Evolutionary conservation across 2,113 vertebrate species (phyloP).

Genomic region (Nesoenas mayeri): DNA sequence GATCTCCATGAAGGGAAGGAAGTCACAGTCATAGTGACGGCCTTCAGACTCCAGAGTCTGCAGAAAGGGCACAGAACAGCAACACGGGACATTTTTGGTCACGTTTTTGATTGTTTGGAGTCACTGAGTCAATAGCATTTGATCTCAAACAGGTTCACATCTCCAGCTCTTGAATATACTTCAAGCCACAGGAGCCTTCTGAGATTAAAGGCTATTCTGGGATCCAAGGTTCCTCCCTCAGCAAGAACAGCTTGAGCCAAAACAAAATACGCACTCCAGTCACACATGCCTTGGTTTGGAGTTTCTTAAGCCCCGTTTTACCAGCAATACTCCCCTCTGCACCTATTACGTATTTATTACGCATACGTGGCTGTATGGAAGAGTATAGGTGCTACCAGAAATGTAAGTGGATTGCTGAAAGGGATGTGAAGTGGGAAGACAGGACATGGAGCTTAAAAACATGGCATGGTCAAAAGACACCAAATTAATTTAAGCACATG

Average conservation of each 20-base stretch:
- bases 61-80: background rate
- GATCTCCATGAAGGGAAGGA: constrained; percentile 94
- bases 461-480: background rate
- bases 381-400: background rate
- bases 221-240: background rate
- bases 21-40: constrained; percentile 91
- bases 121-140: background rate
- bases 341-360: too few relatives aligned
- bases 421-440: background rate
- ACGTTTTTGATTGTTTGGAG: background rate
- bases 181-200: background rate
- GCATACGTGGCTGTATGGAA: background rate
- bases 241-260: background rate
- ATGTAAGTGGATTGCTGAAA: background rate
- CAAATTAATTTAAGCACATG: background rate
- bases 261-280: background rate
- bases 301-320: background rate
- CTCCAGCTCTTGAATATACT: background rate
- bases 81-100: fast-evolving
- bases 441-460: background rate
- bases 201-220: background rate
- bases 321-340: background rate
- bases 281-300: background rate
- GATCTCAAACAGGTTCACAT: background rate
- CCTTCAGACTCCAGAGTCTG: constrained; percentile 89